These are phyloP conservation scores for Morpho deidamia DNA, from an alignment of 2,888 invertebrate species.

Conservation along the genomic window DNA sequence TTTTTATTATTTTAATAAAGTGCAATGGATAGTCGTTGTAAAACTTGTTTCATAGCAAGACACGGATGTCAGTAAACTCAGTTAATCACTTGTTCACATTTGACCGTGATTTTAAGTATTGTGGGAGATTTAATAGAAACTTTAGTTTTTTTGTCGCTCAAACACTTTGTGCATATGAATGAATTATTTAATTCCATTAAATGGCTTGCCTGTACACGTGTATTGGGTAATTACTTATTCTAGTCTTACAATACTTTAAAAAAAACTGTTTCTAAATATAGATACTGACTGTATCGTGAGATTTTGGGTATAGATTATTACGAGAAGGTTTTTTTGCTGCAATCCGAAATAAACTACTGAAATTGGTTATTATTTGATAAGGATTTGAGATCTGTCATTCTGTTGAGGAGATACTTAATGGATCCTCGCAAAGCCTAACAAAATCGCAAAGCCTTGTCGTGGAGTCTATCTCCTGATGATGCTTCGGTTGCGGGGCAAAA, in stretches of 20 bases:
- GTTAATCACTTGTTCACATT: constrained; percentile 69
- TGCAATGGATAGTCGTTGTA: neutral
- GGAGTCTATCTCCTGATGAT: no score
- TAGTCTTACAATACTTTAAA: neutral
- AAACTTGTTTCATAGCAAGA: constrained; percentile 36
- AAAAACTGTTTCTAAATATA: neutral
- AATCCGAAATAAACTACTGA: no score
- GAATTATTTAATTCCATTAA: constrained; percentile 21
- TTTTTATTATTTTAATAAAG: constrained; percentile 7
- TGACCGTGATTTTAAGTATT: constrained; percentile 49
- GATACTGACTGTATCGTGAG: neutral
- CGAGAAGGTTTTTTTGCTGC: no score
- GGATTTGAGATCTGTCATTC: no score
- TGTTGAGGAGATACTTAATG: no score
- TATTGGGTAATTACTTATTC: neutral
- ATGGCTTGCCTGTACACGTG: no score
- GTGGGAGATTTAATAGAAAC: constrained; percentile 65
- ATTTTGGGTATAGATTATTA: neutral
- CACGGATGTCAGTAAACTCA: constrained; percentile 65
- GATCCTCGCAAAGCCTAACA: no score
- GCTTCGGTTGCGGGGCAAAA: no score
- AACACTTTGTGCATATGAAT: constrained; percentile 36
- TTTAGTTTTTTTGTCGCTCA: constrained; percentile 55
- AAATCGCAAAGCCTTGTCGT: no score
- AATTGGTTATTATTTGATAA: no score